Evolutionary conservation across 2,797 vertebrate genomes (phyloP).

Genomic region (Urophycis tenuis): DNA sequence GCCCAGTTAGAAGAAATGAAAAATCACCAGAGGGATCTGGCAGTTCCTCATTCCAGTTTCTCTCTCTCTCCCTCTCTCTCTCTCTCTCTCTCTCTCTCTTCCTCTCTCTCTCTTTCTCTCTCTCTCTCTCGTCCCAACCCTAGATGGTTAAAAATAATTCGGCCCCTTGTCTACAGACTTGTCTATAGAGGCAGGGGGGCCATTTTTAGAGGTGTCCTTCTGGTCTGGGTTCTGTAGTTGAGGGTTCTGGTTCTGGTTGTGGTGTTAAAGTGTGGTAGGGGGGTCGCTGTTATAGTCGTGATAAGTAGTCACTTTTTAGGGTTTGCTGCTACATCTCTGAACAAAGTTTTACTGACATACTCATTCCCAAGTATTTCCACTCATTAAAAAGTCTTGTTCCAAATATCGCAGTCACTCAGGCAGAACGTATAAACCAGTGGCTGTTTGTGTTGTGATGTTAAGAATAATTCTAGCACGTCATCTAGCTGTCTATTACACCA

Average conservation of each 20-base stretch:
- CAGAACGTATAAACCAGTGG: no score
- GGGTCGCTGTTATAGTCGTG: no score
- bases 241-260: neutral
- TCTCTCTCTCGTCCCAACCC: slow-evolving; percentile 26
- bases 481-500: no score
- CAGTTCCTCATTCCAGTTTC: slow-evolving; percentile 42
- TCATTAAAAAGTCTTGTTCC: no score
- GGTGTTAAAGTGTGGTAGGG: neutral
- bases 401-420: no score
- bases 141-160: slow-evolving; percentile 60
- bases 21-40: slow-evolving; percentile 72
- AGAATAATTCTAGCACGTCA: no score
- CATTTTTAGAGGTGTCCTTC: slow-evolving; percentile 46
- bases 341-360: no score
- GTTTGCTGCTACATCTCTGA: no score
- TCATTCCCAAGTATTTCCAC: no score
- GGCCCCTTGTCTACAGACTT: slow-evolving; percentile 40
- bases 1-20: slow-evolving; percentile 74
- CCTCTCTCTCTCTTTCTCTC: slow-evolving; percentile 16
- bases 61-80: neutral
- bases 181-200: slow-evolving; percentile 19
- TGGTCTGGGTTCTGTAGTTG: slow-evolving; percentile 14
- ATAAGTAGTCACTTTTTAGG: no score
- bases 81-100: neutral
- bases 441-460: no score